Percentiles rank a stretch among this genome's conserved stretches.
Evolutionary conservation across 2,888 invertebrate genomes (phyloP).

Genomic region (Hypomecis punctinalis): DNA sequence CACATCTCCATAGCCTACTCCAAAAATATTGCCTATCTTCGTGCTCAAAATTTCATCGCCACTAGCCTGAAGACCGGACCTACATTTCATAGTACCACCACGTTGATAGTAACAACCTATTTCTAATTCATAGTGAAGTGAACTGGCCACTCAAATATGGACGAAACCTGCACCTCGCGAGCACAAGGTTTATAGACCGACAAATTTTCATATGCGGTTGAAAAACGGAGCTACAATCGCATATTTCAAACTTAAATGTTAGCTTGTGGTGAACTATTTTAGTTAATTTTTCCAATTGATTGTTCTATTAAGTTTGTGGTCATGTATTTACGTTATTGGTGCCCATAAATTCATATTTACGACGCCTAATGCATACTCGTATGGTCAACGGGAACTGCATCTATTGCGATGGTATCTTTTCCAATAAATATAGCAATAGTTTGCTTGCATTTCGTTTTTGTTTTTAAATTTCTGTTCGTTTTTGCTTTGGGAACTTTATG

Average conservation of each 20-base stretch:
- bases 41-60: constrained; percentile 6
- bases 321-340: constrained; percentile 59
- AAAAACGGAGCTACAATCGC: not conserved
- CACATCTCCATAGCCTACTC: not conserved
- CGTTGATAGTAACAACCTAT: constrained; percentile 27
- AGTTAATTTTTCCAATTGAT: not conserved
- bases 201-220: not conserved
- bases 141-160: constrained; percentile 34
- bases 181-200: constrained; percentile 27
- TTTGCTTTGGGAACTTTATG: constrained; percentile 1
- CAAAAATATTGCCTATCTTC: constrained; percentile 3
- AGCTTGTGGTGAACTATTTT: not conserved
- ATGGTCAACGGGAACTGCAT: constrained; percentile 59
- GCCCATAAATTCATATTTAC: constrained; percentile 75
- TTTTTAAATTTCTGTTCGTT: constrained; percentile 25
- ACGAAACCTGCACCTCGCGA: constrained; percentile 29
- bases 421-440: constrained; percentile 50
- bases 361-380: constrained; percentile 68
- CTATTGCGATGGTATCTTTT: constrained; percentile 56
- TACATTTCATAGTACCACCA: constrained; percentile 10
- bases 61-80: constrained; percentile 8
- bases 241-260: not conserved
- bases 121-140: constrained; percentile 38
- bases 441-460: constrained; percentile 39
- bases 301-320: not conserved